Percentiles rank a stretch among this genome's conserved stretches.
These are phyloP conservation scores for Nycteola revayana DNA, from an alignment of 2,888 invertebrate species.

Conservation along the genomic window DNA sequence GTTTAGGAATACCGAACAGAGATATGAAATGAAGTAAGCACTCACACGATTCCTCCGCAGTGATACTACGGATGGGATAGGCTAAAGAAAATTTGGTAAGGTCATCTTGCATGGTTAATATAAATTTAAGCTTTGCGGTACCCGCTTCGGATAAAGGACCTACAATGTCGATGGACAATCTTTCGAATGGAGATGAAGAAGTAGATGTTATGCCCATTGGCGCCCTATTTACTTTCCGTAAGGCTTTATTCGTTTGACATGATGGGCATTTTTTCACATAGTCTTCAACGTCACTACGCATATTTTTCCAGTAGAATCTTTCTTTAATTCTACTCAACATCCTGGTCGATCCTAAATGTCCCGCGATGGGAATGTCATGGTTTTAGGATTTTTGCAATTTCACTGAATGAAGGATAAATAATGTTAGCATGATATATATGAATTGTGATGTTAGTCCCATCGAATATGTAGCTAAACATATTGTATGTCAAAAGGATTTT, in stretches of 20 bases:
- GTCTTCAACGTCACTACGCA: constrained; percentile 11
- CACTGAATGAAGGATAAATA: background rate
- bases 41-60: constrained; percentile 21
- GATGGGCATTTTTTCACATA: constrained; percentile 15
- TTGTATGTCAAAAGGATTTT: constrained; percentile 1
- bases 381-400: too few species aligned
- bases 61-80: constrained; percentile 12
- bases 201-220: constrained; percentile 23
- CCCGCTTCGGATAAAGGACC: constrained; percentile 21
- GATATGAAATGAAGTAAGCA: constrained; percentile 21
- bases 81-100: constrained; percentile 24
- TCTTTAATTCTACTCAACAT: constrained; percentile 3
- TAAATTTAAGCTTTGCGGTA: constrained; percentile 14
- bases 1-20: constrained; percentile 24
- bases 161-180: constrained; percentile 16
- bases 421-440: background rate
- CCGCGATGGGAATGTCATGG: constrained; percentile 8
- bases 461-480: background rate
- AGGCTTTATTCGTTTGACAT: constrained; percentile 16
- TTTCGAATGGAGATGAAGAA: constrained; percentile 12
- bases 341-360: constrained; percentile 6
- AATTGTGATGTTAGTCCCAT: background rate
- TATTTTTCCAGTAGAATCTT: constrained; percentile 5
- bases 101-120: constrained; percentile 21
- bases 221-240: constrained; percentile 15